These are phyloP conservation scores for Castor canadensis DNA, from an alignment of 2,113 vertebrate species.

Conservation along the genomic window DNA sequence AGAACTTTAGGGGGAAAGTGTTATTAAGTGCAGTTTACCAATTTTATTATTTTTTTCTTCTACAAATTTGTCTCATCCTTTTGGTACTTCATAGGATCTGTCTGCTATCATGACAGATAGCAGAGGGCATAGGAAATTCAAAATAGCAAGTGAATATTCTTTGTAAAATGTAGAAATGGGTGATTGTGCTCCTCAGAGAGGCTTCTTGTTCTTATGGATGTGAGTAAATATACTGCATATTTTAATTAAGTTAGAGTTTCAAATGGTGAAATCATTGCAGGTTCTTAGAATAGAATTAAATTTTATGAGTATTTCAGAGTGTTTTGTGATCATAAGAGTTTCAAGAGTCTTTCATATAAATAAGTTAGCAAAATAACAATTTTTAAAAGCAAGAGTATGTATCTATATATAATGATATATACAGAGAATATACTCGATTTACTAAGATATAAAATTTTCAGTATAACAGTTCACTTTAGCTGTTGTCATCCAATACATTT, in stretches of 20 bases:
- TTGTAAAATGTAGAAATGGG: neutral
- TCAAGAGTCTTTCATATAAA: neutral
- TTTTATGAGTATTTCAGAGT: neutral
- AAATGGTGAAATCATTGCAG: neutral
- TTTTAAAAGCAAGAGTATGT: neutral
- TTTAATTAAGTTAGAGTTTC: neutral
- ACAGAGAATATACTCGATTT: neutral
- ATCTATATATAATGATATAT: neutral
- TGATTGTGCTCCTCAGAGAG: neutral
- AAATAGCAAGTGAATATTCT: neutral
- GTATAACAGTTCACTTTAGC: neutral
- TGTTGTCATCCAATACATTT: too few relatives aligned
- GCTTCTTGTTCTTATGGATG: neutral
- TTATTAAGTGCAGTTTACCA: neutral
- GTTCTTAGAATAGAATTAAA: neutral
- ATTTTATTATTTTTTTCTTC: conserved; percentile 1
- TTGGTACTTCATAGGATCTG: neutral
- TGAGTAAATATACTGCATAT: neutral
- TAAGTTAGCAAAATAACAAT: neutral
- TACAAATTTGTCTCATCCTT: neutral
- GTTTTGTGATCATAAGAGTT: neutral
- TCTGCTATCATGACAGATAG: neutral
- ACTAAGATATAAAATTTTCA: neutral
- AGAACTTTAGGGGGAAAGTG: neutral
- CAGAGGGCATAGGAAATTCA: neutral